Conservation (phyloP, 2,113 vertebrate species). For the Pangasianodon hypophthalmus region DNA sequence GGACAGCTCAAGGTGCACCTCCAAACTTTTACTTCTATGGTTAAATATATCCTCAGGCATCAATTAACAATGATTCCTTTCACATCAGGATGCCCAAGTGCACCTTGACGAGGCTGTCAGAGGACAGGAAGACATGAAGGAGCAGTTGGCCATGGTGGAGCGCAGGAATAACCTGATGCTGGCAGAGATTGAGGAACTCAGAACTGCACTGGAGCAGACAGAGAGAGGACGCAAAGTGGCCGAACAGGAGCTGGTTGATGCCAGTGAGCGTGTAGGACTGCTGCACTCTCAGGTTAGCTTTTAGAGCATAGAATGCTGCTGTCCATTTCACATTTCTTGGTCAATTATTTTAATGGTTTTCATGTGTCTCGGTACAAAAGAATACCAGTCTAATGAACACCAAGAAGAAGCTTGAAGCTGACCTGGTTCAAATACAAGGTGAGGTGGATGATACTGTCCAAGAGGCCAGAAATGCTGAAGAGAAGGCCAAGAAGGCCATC, state of each 20-base stretch:
- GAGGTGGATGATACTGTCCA: conserved; percentile 40
- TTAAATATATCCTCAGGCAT: neutral
- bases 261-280: conserved; percentile 85
- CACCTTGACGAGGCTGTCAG: conserved; percentile 49
- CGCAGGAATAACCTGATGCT: conserved; percentile 69
- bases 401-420: conserved; percentile 43
- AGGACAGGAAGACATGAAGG: conserved; percentile 72
- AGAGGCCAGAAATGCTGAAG: conserved; percentile 44
- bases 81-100: conserved; percentile 74
- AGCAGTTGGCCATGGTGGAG: conserved; percentile 77
- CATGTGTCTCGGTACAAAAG: neutral
- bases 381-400: conserved; percentile 43
- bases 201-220: conserved; percentile 83
- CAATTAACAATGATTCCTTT: neutral
- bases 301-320: neutral
- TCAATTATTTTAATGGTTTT: neutral
- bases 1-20: conserved; percentile 71
- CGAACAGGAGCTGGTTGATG: conserved; percentile 86
- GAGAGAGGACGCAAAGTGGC: conserved; percentile 84
- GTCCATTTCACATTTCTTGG: neutral
- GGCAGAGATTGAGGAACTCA: conserved; percentile 78
- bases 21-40: neutral
- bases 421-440: conserved; percentile 40
- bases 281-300: conserved; percentile 84
- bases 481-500: conserved; percentile 45